Evolutionary conservation across 2,888 invertebrate species (phyloP), one percentile per base, ranked within the genome.

Genomic region (Pomacea canaliculata): DNA sequence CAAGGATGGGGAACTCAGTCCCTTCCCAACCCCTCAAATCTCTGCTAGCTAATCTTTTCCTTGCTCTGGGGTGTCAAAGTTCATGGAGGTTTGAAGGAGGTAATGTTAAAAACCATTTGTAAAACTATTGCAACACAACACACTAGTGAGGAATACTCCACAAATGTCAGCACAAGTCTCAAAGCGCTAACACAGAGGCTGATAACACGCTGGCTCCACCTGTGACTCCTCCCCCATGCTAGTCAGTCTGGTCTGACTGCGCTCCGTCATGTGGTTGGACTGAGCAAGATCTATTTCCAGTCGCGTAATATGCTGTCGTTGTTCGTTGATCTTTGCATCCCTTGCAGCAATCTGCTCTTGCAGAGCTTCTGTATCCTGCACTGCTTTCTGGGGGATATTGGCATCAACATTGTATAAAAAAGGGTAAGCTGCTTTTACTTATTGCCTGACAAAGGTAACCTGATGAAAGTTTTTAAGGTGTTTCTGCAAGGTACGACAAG

Each of bases 291-390:
- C 86, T 0, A 85, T 81, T 70, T 86, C 84, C 62, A 85, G 37
- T 48, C 78, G 79, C 19, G 78, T 81, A 10, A 89, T 79, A 76
- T 84, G 82, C 49, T 83, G 81, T 12, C 84, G 81, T 46, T 87
- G 80, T 51, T 88, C 86, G 18, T 79, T 63, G 48, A 88, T 86
- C 76, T 82, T 79, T 46, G 83, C 81, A 70, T 88, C 87, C 19
- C 84, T 73, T 49, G 75, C 73, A 0, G 76, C 76, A 7, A 86
- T 81, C 71, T 87, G 84, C 10, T 85, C 85, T 69, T 83, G 78
- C 18, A 87, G 76, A 9, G 76, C 82, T 49, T 86, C 85, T 46
- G 79, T 63, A 62, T 87, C 87, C 73, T 85, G 82, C 10, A 84
- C 79, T 73, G 82, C 84, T 85, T 86, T 87, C 89, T 89, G 84